Evolutionary conservation across 2,113 vertebrate species (phyloP).

Genomic region (Sinosuthora webbiana): DNA sequence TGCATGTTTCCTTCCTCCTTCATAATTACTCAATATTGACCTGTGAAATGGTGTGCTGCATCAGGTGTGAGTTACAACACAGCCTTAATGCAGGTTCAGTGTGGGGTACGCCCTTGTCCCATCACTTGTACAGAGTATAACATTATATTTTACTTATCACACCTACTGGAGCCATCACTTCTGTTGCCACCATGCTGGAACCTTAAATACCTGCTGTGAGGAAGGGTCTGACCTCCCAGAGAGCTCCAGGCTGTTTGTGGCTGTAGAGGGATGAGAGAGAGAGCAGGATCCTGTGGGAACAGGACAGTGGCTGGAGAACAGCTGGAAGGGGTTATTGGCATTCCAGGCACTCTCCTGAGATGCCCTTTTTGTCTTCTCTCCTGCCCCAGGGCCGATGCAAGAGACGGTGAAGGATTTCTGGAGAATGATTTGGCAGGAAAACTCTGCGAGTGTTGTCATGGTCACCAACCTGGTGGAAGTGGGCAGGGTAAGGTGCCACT

Average conservation of each 20-base stretch:
- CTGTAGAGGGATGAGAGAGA: not conserved
- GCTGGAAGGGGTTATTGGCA: not conserved
- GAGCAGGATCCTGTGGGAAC: not conserved
- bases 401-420: slow-evolving; percentile 98
- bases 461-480: slow-evolving; percentile 99
- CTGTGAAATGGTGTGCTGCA: not conserved
- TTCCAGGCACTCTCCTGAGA: not conserved
- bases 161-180: not conserved
- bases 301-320: not conserved
- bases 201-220: not conserved
- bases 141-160: too few relatives aligned
- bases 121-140: not conserved
- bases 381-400: slow-evolving; percentile 90
- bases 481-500: slow-evolving; percentile 86
- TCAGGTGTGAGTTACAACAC: not conserved
- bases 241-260: not conserved
- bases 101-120: not conserved
- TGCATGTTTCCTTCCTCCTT: not conserved
- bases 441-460: slow-evolving; percentile 97
- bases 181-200: not conserved
- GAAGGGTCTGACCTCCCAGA: not conserved
- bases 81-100: not conserved
- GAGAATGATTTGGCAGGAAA: slow-evolving; percentile 99
- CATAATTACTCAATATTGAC: not conserved
- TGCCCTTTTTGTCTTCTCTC: slow-evolving; percentile 9